Base-by-base conservation (phyloP, 2,113 vertebrate genomes). In the Ciconia maguari region DNA sequence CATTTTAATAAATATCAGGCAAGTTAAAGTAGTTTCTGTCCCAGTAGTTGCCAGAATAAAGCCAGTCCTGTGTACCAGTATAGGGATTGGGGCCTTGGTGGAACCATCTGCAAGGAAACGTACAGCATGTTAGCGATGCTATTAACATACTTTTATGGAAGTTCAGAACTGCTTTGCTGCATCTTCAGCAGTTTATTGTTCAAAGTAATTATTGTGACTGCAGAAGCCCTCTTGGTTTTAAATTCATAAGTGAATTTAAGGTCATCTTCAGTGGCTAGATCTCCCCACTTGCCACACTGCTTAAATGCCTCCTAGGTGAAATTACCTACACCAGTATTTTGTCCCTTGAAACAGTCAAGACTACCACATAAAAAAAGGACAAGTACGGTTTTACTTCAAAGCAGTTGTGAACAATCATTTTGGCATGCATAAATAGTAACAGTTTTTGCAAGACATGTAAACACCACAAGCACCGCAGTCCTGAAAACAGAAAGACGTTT, bases 31-130 rank as follows among this genome's bases (percentile, higher is more conserved):
- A 99, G 97, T 98, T 99, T 97, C 99, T 99, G 97, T 99, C 99
- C 99, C 99, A 99, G 98, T 99, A 99, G 96, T 98, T 98, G 94
- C 99, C 99, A 61, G 98, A 98, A 97, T 98, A 99, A 92, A 99
- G 98, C 99, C 99, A 99, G 98, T 99, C 99, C 97, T 99, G 99
- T 12, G 98, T 98, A 94, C 99, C 99, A 72, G 98, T 99, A 93
- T 99, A 97, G 68, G 99, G 99, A 94, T 99, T 99, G 48, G 98
- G 96, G 42, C 99, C 99, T 98, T 99, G 99, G 65, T 98, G 98
- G 97, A 99, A 99, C 99, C 99, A 99, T 97, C 99, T 99, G 98
- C 96, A 85, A 93, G 30, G 96, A 89, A 96, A 82, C 97, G 86
- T 18, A n/a, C 5, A 55, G 62, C 79, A 52, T 3, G 24, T 76